These are phyloP conservation scores for Alentia gelatinosa DNA, from an alignment of 2,888 invertebrate genomes.

Conservation along the genomic window DNA sequence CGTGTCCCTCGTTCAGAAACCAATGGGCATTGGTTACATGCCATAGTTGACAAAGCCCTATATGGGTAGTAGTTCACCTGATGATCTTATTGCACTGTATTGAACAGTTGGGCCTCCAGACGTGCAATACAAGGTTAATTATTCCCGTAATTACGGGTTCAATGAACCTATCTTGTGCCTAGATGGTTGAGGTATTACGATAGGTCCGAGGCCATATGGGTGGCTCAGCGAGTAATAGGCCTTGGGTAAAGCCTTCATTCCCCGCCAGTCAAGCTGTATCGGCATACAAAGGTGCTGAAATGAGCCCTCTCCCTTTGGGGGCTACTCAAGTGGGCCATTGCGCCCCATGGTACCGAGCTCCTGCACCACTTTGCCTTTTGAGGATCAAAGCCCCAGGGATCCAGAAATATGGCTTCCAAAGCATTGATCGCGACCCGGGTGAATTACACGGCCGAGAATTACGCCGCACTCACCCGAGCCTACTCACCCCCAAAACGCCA, in stretches of 20 bases:
- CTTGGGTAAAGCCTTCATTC: not conserved
- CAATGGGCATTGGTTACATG: no score
- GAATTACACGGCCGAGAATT: constrained; percentile 26
- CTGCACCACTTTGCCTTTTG: constrained; percentile 13
- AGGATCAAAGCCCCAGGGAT: not conserved
- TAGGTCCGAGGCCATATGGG: not conserved
- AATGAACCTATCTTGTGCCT: not conserved
- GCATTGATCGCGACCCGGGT: not conserved
- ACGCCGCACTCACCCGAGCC: no score
- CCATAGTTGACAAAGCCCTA: no score
- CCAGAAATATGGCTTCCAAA: not conserved
- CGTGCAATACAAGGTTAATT: no score
- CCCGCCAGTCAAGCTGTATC: constrained; percentile 4
- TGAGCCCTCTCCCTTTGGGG: not conserved
- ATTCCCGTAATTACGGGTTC: not conserved
- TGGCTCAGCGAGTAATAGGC: not conserved
- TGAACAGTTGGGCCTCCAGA: no score
- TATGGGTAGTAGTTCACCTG: no score
- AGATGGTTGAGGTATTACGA: not conserved
- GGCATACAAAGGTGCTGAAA: constrained; percentile 48
- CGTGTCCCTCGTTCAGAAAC: no score
- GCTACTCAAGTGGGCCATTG: not conserved
- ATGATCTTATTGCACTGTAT: no score
- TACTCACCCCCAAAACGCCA: not conserved
- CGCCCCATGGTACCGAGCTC: not conserved